phyloP scores from a whole-genome alignment of 1,140 invertebrate genomes.

The Pantala flavescens region DNA sequence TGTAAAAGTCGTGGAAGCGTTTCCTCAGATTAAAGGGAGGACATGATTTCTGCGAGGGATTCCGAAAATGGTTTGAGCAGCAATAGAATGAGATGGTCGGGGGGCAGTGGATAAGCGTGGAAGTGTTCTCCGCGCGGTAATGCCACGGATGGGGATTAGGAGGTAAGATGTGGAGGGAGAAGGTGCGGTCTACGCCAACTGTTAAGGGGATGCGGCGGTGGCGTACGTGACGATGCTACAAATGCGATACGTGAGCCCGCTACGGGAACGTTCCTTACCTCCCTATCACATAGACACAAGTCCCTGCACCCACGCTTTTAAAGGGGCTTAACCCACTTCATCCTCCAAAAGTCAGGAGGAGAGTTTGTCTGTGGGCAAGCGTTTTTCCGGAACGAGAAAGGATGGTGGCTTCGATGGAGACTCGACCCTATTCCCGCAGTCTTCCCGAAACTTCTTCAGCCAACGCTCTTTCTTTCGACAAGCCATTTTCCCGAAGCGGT shows the following conservation, averaged over 20 bases:
- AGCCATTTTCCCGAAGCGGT: too few species aligned
- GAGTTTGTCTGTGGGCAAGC: too few species aligned
- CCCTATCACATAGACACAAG: neutral
- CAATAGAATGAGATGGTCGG: too few species aligned
- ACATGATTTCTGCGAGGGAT: neutral
- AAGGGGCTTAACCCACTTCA: too few species aligned
- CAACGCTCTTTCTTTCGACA: too few species aligned
- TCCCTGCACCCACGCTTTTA: too few species aligned
- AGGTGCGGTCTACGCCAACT: neutral
- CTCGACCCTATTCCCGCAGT: too few species aligned
- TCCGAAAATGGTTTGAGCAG: neutral
- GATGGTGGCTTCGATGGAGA: too few species aligned
- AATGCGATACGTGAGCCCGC: neutral
- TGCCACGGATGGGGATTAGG: neutral
- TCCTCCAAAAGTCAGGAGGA: too few species aligned
- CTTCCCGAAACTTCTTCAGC: too few species aligned
- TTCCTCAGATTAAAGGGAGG: neutral
- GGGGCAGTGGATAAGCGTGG: neutral
- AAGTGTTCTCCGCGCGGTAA: neutral
- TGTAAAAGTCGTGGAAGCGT: neutral
- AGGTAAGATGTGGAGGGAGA: neutral
- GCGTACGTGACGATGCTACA: slow-evolving; percentile 3
- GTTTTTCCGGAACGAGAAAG: too few species aligned
- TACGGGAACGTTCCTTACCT: neutral
- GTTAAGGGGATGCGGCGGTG: neutral